phyloP scores from a whole-genome alignment of 2,888 invertebrate genomes.

The Blomia tropicalis region DNA sequence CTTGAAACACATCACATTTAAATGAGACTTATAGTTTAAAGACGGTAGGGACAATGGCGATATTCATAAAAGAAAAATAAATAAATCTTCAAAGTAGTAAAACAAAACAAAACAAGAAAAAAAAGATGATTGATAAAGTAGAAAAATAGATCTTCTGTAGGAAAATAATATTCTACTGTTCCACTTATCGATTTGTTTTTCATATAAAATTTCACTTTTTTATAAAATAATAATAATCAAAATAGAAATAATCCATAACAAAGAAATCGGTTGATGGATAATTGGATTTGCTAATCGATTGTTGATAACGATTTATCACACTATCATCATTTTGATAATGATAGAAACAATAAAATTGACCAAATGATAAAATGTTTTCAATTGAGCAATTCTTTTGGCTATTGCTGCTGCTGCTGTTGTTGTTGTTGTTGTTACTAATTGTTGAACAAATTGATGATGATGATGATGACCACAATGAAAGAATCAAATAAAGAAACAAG shows the following conservation, averaged over 20 bases:
- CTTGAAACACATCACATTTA: no score
- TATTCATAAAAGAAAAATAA: no score
- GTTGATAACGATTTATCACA: neutral
- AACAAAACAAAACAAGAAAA: no score
- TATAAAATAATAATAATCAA: conserved; percentile 13
- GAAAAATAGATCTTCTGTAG: neutral
- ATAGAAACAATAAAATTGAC: conserved; percentile 2
- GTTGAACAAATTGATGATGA: neutral
- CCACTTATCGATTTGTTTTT: no score
- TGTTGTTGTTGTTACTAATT: no score
- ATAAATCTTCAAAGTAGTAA: no score
- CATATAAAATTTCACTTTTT: conserved; percentile 11
- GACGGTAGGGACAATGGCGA: no score
- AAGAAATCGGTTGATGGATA: conserved; percentile 5
- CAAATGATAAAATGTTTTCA: no score
- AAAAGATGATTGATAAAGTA: neutral
- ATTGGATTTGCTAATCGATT: neutral
- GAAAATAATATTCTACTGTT: neutral
- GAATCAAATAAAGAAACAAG: no score
- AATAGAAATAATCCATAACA: conserved; percentile 13
- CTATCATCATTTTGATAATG: neutral
- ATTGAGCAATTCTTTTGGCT: no score
- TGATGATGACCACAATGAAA: neutral
- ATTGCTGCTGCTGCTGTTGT: no score
- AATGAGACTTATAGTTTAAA: no score